These are phyloP conservation scores for Cecidostiba fungosa DNA, from an alignment of 2,888 invertebrate genomes.

Conservation along the genomic window DNA sequence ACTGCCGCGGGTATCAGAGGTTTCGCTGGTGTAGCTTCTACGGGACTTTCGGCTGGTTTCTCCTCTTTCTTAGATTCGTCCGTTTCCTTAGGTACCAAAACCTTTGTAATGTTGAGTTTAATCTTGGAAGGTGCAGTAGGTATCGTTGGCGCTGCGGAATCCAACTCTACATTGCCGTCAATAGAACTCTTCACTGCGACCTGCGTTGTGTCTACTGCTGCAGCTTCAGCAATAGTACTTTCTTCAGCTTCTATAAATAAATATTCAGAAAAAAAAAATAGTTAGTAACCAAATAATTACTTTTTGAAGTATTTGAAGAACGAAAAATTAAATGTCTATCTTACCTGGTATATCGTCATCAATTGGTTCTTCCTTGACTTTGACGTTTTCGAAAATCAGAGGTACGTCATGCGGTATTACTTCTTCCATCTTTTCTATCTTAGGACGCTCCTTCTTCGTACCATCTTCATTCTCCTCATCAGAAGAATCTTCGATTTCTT, in stretches of 20 bases:
- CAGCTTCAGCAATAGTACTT: slow-evolving; percentile 79
- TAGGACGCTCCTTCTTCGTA: slow-evolving; percentile 3
- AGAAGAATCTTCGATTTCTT: slow-evolving; percentile 60
- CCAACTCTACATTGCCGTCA: slow-evolving; percentile 89
- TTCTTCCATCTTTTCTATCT: slow-evolving; percentile 44
- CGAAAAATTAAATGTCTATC: not conserved
- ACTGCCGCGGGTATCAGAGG: slow-evolving; percentile 76
- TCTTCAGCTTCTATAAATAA: slow-evolving; percentile 79
- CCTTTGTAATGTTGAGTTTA: slow-evolving; percentile 89
- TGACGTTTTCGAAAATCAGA: slow-evolving; percentile 62
- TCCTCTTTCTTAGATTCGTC: slow-evolving; percentile 82
- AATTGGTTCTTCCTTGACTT: slow-evolving; percentile 74
- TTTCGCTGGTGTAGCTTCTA: slow-evolving; percentile 66
- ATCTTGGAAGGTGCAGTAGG: slow-evolving; percentile 82
- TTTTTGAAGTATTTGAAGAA: not conserved
- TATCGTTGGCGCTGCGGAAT: slow-evolving; percentile 81
- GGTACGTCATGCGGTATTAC: slow-evolving; percentile 61
- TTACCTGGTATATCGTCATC: slow-evolving; percentile 72
- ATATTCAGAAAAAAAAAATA: not conserved
- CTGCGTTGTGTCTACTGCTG: slow-evolving; percentile 82
- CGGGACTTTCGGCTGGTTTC: slow-evolving; percentile 88
- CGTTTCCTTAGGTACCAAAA: slow-evolving; percentile 67
- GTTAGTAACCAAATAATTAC: not conserved
- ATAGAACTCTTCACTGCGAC: slow-evolving; percentile 85
- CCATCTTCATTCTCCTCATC: slow-evolving; percentile 53